phyloP scores from a whole-genome alignment of 2,888 invertebrate species.

The Pterostichus madidus region DNA sequence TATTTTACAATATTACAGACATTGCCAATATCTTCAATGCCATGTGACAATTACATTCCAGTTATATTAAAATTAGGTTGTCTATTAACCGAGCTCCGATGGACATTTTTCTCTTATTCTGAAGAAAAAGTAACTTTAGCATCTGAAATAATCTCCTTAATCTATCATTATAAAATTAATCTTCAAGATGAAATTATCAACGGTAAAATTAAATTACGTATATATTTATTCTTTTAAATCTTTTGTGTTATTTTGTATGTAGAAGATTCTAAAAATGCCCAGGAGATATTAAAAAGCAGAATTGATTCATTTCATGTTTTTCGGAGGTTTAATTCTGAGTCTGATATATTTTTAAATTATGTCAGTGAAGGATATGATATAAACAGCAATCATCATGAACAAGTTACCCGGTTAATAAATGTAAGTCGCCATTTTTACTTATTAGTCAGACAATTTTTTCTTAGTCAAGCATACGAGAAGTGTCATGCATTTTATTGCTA shows the following conservation, averaged over 20 bases:
- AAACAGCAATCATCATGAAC: constrained; percentile 60
- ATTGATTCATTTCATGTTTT: constrained; percentile 46
- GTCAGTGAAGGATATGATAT: constrained; percentile 37
- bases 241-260: constrained; percentile 15
- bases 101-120: constrained; percentile 58
- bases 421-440: constrained; percentile 31
- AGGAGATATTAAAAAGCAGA: constrained; percentile 42
- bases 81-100: constrained; percentile 33
- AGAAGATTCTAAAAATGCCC: constrained; percentile 36
- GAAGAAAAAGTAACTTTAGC: constrained; percentile 46
- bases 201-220: constrained; percentile 1
- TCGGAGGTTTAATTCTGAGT: not conserved
- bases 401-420: constrained; percentile 57
- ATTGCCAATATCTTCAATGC: constrained; percentile 33
- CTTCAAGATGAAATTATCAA: constrained; percentile 11
- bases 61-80: constrained; percentile 42
- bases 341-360: constrained; percentile 48
- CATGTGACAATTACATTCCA: constrained; percentile 9
- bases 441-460: no score
- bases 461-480: no score
- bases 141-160: constrained; percentile 48
- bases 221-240: not conserved
- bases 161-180: constrained; percentile 43
- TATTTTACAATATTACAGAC: constrained; percentile 55
- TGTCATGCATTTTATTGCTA: constrained; percentile 1